A percentile compares a stretch with the other conserved stretches of the same genome.
Conservation (phyloP, 1,140 invertebrate genomes). For the Diploscapter pachys region DNA sequence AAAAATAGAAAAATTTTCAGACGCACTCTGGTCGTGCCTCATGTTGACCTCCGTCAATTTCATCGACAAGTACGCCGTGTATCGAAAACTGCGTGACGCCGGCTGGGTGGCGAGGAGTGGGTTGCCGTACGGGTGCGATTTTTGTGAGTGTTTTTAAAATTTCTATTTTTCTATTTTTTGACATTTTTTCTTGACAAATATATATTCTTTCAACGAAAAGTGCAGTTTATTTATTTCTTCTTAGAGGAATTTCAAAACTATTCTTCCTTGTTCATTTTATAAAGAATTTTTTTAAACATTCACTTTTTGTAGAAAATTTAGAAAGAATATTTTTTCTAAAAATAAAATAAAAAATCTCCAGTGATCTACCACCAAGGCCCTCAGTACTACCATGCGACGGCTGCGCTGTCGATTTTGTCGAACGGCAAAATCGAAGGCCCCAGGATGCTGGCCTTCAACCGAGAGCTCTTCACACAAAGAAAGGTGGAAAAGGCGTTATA, state of each 20-base stretch:
- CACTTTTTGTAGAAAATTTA: too few relatives aligned
- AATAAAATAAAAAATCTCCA: background rate
- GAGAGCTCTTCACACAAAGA: too few relatives aligned
- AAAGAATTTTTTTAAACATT: too few relatives aligned
- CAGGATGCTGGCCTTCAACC: too few relatives aligned
- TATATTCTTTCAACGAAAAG: too few relatives aligned
- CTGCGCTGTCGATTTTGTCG: background rate
- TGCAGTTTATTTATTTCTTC: too few relatives aligned
- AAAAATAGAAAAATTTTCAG: background rate
- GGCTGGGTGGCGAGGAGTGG: conserved; percentile 14
- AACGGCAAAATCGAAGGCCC: too few relatives aligned
- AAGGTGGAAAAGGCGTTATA: too few relatives aligned
- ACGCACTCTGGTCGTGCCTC: background rate
- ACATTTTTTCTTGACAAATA: too few relatives aligned
- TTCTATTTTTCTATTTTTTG: too few relatives aligned
- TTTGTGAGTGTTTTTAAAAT: background rate
- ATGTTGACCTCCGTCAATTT: background rate
- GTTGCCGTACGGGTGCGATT: conserved; percentile 16
- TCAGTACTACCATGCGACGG: conserved; percentile 8
- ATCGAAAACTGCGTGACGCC: background rate
- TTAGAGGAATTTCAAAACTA: too few relatives aligned
- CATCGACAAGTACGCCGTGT: conserved; percentile 7
- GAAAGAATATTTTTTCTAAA: background rate
- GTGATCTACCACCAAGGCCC: conserved; percentile 11
- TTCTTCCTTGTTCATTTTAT: too few relatives aligned